These are phyloP conservation scores for Pseudorhiza aurosa DNA, from an alignment of 30 jellyfish, hydroid and myxozoan species.

Conservation along the genomic window DNA sequence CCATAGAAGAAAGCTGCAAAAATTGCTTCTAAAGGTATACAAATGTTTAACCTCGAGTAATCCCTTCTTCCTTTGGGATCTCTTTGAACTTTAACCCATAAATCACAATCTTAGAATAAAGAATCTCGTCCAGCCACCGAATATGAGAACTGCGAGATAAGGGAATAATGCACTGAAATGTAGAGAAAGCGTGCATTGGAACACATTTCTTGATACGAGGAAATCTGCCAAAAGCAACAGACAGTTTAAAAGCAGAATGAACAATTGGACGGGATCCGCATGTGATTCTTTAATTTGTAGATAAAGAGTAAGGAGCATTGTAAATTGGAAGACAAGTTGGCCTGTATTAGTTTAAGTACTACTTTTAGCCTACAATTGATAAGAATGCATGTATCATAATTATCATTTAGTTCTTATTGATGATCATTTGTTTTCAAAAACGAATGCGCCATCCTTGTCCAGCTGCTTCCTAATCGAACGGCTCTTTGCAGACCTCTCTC, in stretches of 20 bases:
- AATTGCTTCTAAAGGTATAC: not conserved
- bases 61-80: not conserved
- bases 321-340: not conserved
- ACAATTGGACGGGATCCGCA: not conserved
- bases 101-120: constrained; percentile 4
- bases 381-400: too few relatives aligned
- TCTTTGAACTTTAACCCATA: not conserved
- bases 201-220: not conserved
- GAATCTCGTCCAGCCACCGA: constrained; percentile 11
- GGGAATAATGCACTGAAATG: not conserved
- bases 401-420: too few relatives aligned
- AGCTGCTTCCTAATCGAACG: too few relatives aligned
- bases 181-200: constrained; percentile 2
- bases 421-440: too few relatives aligned
- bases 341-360: constrained; percentile 1
- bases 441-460: too few relatives aligned
- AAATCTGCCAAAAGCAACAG: constrained; percentile 2
- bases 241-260: constrained; percentile 7
- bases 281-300: not conserved
- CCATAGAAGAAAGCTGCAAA: not conserved
- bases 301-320: not conserved
- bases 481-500: too few relatives aligned
- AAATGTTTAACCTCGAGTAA: not conserved
- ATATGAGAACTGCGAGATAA: not conserved
- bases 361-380: too few relatives aligned